Base-by-base conservation (phyloP, 2,797 vertebrate species). In the Agapornis canus region DNA sequence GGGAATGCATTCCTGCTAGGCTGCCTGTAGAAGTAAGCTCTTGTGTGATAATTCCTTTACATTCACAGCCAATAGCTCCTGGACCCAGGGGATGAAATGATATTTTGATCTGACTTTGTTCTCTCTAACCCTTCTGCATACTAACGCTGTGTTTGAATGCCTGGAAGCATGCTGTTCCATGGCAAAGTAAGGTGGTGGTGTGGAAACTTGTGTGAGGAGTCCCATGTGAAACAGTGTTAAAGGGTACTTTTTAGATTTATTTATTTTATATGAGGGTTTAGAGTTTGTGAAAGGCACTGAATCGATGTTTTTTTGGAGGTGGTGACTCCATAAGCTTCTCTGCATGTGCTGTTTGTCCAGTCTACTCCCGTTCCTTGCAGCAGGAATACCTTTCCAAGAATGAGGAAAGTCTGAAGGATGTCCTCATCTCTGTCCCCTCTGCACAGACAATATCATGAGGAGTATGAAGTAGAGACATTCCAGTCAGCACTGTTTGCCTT, bases 101-200 rank as follows among this genome's bases (percentile, higher is more conserved):
- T 72, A 73, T 88, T 96, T 89, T 89, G 84, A 78, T 92, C 52
- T 91, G 69, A 45, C 63, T 93, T 94, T 93, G 81, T 94, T 89
- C 90, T 48, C 45, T 91, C 57, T 66, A 83, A 71, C 56, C 48
- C 32, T 57, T 81, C 69, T 1, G 7, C 45, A 49, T 84, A 61
- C 77, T 61, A 71, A 31, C 54, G 6, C 20, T 57, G 37, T 15
- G 4, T 64, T 39, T 72, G 56, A 86, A 66, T 64, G 61, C 88
- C 66, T 82, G 13, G 60, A 82, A 72, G 2, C 15, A 2, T 26
- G 43, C 35, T 81, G 18, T 86, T 93, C 37, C 29, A 37, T 25
- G 54, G 47, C 27, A 84, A 65, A 42, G 48, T 14, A 9, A 7
- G 21, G 42, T 27, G 60, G 52, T 15, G 9, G n/a, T 81, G 72